These are phyloP conservation scores for Neosilurus hyrtlii DNA, from an alignment of 2,797 vertebrate genomes.

Conservation along the genomic window DNA sequence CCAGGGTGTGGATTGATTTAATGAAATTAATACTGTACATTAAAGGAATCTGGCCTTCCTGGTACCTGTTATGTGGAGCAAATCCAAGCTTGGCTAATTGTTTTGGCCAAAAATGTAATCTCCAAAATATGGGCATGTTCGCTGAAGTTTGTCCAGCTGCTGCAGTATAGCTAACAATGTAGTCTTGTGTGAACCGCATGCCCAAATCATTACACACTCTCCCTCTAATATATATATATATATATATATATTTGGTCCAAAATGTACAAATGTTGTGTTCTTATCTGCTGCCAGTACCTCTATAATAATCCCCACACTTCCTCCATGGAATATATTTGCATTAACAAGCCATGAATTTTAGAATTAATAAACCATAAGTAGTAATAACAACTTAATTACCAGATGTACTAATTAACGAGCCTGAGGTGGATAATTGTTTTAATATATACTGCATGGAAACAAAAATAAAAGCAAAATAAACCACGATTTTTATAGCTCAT, in stretches of 20 bases:
- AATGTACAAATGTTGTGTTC: background rate
- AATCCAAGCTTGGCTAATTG: background rate
- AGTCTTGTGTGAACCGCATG: background rate
- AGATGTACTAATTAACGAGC: background rate
- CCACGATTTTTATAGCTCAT: too few species aligned
- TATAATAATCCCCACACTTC: background rate
- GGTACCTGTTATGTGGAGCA: background rate
- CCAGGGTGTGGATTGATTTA: background rate
- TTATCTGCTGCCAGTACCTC: background rate
- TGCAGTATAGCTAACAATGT: background rate
- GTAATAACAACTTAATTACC: background rate
- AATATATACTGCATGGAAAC: too few species aligned
- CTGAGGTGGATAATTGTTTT: too few species aligned
- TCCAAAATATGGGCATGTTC: background rate
- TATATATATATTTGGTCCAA: background rate
- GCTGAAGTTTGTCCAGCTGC: background rate
- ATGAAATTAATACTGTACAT: background rate
- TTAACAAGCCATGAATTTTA: slow-evolving; percentile 1
- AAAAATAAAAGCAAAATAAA: too few species aligned
- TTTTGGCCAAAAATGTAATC: background rate
- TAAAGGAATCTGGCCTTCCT: background rate
- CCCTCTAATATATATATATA: background rate
- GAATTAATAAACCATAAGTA: background rate
- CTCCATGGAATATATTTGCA: background rate
- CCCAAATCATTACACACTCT: background rate